phyloP scores from a whole-genome alignment of 2,888 invertebrate genomes.

The Athetis lepigone region DNA sequence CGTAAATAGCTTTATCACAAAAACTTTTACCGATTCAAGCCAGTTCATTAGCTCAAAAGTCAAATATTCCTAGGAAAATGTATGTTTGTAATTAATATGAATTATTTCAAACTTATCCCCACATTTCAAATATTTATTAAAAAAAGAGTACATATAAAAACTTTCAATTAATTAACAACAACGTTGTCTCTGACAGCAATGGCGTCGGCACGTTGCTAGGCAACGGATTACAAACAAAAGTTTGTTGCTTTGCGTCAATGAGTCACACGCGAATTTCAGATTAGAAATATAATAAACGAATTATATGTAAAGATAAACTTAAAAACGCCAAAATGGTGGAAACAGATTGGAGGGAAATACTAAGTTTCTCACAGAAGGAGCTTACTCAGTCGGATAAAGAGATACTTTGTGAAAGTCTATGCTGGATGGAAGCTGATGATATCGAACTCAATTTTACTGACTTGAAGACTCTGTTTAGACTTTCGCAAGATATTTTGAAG shows the following conservation, averaged over 20 bases:
- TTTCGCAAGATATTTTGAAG: conserved; percentile 92
- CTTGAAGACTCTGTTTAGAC: conserved; percentile 89
- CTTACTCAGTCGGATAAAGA: conserved; percentile 92
- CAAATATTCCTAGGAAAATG: too few species aligned
- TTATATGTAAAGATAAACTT: conserved; percentile 36
- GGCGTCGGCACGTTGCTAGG: conserved; percentile 69
- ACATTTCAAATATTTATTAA: not conserved
- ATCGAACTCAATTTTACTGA: conserved; percentile 90
- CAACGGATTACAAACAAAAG: conserved; percentile 69
- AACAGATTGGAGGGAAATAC: conserved; percentile 91
- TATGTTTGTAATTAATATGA: too few species aligned
- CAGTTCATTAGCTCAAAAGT: too few species aligned
- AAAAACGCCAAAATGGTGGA: conserved; percentile 76
- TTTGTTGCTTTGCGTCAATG: conserved; percentile 31
- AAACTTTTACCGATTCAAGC: not conserved
- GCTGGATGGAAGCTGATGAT: conserved; percentile 91
- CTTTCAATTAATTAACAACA: not conserved
- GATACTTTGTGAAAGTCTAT: conserved; percentile 91
- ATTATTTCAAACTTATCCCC: too few species aligned
- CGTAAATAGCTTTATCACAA: not conserved
- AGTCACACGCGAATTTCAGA: conserved; percentile 27
- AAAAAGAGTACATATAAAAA: not conserved
- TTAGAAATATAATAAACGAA: conserved; percentile 19
- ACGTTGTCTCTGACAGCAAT: conserved; percentile 7
- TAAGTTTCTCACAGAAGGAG: conserved; percentile 89